A percentile compares a stretch with the other conserved stretches of the same genome.
These are phyloP conservation scores for Paraplagusia blochii DNA, from an alignment of 2,113 vertebrate species.

Conservation along the genomic window DNA sequence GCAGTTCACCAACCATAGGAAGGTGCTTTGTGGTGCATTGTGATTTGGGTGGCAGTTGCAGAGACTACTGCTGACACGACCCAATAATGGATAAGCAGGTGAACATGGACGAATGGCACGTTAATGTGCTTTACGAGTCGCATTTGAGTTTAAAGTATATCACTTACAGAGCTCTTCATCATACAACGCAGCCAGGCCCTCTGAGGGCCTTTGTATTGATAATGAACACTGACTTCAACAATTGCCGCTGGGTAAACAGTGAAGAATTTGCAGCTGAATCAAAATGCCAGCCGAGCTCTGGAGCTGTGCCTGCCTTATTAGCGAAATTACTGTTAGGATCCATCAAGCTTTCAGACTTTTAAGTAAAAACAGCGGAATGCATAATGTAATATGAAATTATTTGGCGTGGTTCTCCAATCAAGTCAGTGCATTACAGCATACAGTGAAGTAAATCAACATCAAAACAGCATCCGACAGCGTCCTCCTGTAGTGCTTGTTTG, in stretches of 20 bases:
- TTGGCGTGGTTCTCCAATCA: too few species aligned
- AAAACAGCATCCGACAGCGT: conserved; percentile 25
- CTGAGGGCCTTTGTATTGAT: conserved; percentile 16
- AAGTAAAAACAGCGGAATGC: conserved; percentile 66
- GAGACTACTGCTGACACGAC: too few species aligned
- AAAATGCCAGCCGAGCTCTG: conserved; percentile 31
- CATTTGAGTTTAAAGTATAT: conserved; percentile 9
- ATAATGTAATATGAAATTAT: conserved; percentile 42
- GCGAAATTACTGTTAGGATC: conserved; percentile 58
- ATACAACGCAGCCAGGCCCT: not conserved
- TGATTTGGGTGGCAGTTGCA: too few species aligned
- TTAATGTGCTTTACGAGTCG: not conserved
- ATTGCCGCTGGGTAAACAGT: conserved; percentile 34
- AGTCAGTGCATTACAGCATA: too few species aligned
- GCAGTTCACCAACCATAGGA: too few species aligned
- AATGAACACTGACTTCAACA: conserved; percentile 18
- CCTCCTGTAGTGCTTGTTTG: not conserved
- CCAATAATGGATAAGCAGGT: too few species aligned
- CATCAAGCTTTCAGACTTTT: conserved; percentile 60
- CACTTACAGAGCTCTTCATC: too few species aligned
- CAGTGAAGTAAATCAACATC: conserved; percentile 31
- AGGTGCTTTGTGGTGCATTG: too few species aligned
- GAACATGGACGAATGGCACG: too few species aligned
- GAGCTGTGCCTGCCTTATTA: conserved; percentile 50
- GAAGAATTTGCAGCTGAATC: conserved; percentile 32